These are phyloP conservation scores for Brachionus paranguensis DNA, from an alignment of 1,140 invertebrate species.

Conservation along the genomic window DNA sequence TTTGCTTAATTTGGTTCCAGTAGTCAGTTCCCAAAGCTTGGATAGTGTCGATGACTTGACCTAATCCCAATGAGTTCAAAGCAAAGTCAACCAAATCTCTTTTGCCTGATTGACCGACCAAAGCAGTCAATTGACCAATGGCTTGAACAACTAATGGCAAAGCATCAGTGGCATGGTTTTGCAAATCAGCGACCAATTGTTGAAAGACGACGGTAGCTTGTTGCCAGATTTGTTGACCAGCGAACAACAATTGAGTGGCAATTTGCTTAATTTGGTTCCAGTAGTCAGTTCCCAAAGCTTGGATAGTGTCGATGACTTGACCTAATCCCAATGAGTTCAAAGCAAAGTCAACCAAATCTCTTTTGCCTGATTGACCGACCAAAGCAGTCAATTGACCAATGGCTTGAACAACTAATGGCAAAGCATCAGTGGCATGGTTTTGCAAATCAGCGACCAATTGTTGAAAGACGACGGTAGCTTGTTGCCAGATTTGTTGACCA, in stretches of 20 bases:
- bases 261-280: background rate
- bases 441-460: background rate
- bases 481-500: slow-evolving; percentile 1
- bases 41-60: background rate
- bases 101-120: background rate
- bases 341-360: background rate
- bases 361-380: no score
- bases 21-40: background rate
- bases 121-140: background rate
- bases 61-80: background rate
- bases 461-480: background rate
- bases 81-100: background rate
- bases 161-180: slow-evolving; percentile 22
- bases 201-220: background rate
- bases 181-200: background rate
- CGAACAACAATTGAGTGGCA: slow-evolving; percentile 4
- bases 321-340: slow-evolving; percentile 12
- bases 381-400: slow-evolving; percentile 5
- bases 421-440: background rate
- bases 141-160: background rate
- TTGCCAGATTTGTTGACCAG: slow-evolving; percentile 12
- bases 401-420: background rate
- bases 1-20: background rate
- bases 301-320: background rate
- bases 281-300: background rate